Evolutionary conservation across 2,113 vertebrate genomes (phyloP), one percentile per base, ranked within the genome.

Genomic region (Puma concolor): DNA sequence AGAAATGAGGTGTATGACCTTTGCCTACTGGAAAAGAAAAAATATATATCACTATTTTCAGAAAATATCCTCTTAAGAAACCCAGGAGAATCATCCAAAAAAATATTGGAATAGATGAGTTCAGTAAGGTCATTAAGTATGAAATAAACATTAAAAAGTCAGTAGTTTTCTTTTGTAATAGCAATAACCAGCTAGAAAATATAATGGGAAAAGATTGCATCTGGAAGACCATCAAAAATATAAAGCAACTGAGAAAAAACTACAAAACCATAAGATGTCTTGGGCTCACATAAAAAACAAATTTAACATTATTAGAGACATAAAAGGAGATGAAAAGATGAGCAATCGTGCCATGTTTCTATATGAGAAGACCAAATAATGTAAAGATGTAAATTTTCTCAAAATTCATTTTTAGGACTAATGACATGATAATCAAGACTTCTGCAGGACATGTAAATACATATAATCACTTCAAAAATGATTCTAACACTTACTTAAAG

Each of bases 131-230:
- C 66, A 83, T 60, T 90, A 88, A 94, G n/a, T 93, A 94, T 33
- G 72, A 98, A 95, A 83, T 36, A 77, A 95, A 67, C 52, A 88
- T 94, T 84, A 69, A 67, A 91, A 97, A 91, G 71, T 72, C 88
- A 84, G 38, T 67, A 83, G 72, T 60, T 81, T 93, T 79, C 69
- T 80, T 95, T 88, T 82, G 84, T 77, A 97, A 67, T 19, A 92
- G 19, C 64, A 90, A 54, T 81, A 93, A 44, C 36, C 25, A 76
- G 23, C 44, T 91, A 96, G 81, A 81, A 97, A 91, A 93, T 81
- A 63, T 48, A 77, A 94, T 54, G 33, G 60, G 31, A 72, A 72
- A 88, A 50, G 72, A 93, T 4, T 63, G 29, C 64, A 52, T 91
- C 88, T 93, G 85, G 57, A 88, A 72, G 41, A 31, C n/a, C 77